phyloP scores from a whole-genome alignment of 2,797 vertebrate genomes.

The Zenarchopterus dispar region DNA sequence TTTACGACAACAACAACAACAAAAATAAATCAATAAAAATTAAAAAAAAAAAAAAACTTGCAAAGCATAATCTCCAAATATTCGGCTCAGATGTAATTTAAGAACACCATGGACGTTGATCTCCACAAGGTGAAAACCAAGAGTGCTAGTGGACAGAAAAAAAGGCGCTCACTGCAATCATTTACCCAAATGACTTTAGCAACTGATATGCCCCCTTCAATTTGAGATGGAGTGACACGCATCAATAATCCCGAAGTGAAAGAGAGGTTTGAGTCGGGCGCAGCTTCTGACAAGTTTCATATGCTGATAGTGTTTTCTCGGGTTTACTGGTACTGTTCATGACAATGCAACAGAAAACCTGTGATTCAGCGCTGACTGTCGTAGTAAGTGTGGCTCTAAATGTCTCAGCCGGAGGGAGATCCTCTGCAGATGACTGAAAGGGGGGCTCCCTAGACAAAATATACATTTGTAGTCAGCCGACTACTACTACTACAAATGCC shows the following conservation, averaged over 20 bases:
- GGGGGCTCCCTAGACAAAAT: constrained; percentile 74
- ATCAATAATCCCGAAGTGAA: constrained; percentile 57
- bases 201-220: constrained; percentile 12
- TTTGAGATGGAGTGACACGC: constrained; percentile 30
- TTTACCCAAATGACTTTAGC: neutral
- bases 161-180: neutral
- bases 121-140: too few species aligned
- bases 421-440: constrained; percentile 78
- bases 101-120: neutral
- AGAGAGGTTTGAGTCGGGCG: constrained; percentile 57
- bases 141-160: neutral
- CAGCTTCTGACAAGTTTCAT: constrained; percentile 50
- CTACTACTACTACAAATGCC: constrained; percentile 16
- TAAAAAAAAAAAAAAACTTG: too few species aligned
- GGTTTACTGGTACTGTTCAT: constrained; percentile 62
- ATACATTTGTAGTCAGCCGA: constrained; percentile 49
- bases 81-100: neutral
- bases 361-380: constrained; percentile 73
- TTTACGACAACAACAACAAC: neutral
- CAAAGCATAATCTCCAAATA: neutral
- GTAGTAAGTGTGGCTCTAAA: constrained; percentile 52
- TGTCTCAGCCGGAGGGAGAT: constrained; percentile 75
- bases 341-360: constrained; percentile 59
- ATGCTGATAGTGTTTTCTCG: constrained; percentile 59
- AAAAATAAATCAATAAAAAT: too few species aligned